Conservation (phyloP, 2,888 invertebrate species). For the Pseudococcus viburni region DNA sequence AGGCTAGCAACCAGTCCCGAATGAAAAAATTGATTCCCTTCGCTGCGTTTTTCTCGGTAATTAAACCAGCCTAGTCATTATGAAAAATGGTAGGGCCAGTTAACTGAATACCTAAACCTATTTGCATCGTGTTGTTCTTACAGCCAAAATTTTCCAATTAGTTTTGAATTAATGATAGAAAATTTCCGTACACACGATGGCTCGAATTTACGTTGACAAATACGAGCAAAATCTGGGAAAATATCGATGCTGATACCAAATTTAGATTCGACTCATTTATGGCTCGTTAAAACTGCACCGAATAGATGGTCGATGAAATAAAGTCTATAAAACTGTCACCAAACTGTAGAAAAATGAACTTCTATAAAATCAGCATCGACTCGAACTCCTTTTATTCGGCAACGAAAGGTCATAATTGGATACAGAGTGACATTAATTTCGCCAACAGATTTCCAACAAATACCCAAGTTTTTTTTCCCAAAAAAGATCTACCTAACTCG, state of each 20-base stretch:
- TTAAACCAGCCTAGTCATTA: background rate
- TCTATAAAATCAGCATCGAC: background rate
- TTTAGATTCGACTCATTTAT: background rate
- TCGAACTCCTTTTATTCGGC: background rate
- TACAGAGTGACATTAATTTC: background rate
- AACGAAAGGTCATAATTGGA: conserved; percentile 41
- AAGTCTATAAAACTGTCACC: background rate
- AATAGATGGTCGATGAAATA: background rate
- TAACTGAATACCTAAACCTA: background rate
- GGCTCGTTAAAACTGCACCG: background rate
- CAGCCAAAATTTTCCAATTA: background rate
- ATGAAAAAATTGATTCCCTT: background rate
- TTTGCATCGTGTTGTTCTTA: background rate
- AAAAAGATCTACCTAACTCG: background rate
- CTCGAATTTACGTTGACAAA: conserved; percentile 9
- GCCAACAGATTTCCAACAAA: background rate
- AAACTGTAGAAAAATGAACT: background rate
- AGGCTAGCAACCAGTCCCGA: too few relatives aligned
- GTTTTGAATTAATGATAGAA: background rate
- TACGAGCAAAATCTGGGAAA: background rate
- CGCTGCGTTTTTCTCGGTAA: background rate
- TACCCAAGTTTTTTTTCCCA: background rate
- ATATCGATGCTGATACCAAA: background rate
- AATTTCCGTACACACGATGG: background rate
- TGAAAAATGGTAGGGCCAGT: background rate